phyloP scores from a whole-genome alignment of 2,113 vertebrate species.

The Heterocephalus glaber region DNA sequence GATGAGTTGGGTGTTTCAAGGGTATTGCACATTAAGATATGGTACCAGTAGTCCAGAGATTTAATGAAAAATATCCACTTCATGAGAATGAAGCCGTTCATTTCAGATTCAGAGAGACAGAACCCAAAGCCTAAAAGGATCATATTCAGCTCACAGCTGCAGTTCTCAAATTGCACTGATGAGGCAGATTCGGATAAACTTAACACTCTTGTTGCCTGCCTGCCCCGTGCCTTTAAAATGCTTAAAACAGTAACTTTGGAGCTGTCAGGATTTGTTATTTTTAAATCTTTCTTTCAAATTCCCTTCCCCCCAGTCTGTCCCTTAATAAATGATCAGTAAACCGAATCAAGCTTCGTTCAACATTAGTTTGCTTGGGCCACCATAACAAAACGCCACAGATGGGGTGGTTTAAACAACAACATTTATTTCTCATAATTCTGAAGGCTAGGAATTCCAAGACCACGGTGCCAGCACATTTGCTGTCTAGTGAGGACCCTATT shows the following conservation, averaged over 20 bases:
- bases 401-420: background rate
- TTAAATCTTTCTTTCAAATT: constrained; percentile 27
- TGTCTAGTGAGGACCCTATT: background rate
- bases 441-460: background rate
- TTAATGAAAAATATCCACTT: constrained; percentile 9
- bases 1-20: background rate
- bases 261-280: background rate
- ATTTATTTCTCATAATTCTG: background rate
- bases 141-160: constrained; percentile 37
- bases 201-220: background rate
- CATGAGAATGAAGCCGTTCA: constrained; percentile 41
- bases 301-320: background rate
- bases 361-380: background rate
- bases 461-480: background rate
- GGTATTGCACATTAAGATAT: background rate
- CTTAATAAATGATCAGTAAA: constrained; percentile 46
- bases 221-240: background rate
- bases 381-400: background rate
- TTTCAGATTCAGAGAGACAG: constrained; percentile 45
- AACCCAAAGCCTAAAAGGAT: constrained; percentile 18
- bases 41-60: background rate
- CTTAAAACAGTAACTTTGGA: background rate
- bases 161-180: constrained; percentile 65
- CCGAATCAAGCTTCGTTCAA: constrained; percentile 29
- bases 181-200: constrained; percentile 58